Evolutionary conservation across 2,888 invertebrate genomes (phyloP), one percentile per base, ranked within the genome.

Genomic region (Napeogenes inachia): DNA sequence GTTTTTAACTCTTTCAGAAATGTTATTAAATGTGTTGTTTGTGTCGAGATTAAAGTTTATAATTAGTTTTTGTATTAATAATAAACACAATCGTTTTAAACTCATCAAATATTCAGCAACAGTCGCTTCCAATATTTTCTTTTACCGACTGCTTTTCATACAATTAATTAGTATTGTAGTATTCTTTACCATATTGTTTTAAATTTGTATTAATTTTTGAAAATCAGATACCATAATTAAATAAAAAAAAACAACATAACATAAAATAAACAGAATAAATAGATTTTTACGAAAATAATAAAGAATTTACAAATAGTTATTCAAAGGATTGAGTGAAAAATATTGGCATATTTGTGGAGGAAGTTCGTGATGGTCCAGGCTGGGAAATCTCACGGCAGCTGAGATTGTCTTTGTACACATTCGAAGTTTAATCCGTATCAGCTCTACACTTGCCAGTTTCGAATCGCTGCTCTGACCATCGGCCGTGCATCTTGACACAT

Each of bases 351-450:
- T 57, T 13, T 47, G 46, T 47, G 38, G n/a, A n/a, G n/a, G n/a
- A 69, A 73, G 69, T 73, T 71, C 66, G 68, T 60, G 68, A 73
- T 67, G 69, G 67, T 68, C 73, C 70, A 76, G 76, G 75, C 71
- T 63, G 66, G 65, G 65, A 65, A 71, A 71, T 70, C 68, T 63
- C 65, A 71, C 73, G 69, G 73, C 71, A 73, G 73, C 76, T 74
- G 74, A 80, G 79, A 77, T 78, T 56, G 56, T 71, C 76, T 76
- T 74, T 21, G 74, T 82, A 82, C 84, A 83, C 82, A 87, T 86
- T 85, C 85, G 82, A 85, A 87, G 80, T 87, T 87, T 81, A 88
- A 88, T 85, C 85, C 82, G 78, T 81, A 84, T 84, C 83, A 82
- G 84, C 79, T 79, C 38, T 60, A 30, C 50, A 45, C 56, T 54